These are phyloP conservation scores for Scelioninae gen. 1 DNA, from an alignment of 2,888 invertebrate species.

Conservation along the genomic window DNA sequence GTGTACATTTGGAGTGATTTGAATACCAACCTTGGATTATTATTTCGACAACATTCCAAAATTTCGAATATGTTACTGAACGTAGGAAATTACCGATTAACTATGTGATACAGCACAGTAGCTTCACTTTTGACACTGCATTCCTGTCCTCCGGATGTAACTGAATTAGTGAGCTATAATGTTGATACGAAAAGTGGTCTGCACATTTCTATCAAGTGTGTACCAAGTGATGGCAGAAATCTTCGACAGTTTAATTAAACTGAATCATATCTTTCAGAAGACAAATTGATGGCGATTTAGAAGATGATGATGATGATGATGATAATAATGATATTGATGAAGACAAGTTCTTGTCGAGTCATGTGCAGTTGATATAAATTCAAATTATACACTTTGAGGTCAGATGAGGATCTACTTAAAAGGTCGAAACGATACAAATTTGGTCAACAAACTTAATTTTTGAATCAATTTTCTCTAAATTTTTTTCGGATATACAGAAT, in stretches of 20 bases:
- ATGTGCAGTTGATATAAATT: no score
- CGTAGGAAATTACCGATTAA: constrained; percentile 47
- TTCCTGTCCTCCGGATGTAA: constrained; percentile 23
- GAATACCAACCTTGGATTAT: constrained; percentile 46
- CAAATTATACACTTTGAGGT: no score
- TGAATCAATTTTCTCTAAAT: no score
- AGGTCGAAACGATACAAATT: no score
- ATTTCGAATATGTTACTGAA: constrained; percentile 55
- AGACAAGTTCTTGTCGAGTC: no score
- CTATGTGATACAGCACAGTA: constrained; percentile 33
- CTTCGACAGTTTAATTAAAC: background rate
- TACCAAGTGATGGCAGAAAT: background rate
- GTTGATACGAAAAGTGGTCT: constrained; percentile 20
- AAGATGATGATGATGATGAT: no score
- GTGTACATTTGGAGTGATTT: constrained; percentile 36
- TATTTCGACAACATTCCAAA: constrained; percentile 49
- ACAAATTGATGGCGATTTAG: no score
- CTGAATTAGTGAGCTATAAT: constrained; percentile 41
- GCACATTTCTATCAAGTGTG: constrained; percentile 40
- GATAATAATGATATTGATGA: no score
- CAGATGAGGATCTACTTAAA: no score
- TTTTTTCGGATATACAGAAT: no score
- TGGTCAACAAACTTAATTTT: no score
- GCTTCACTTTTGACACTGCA: constrained; percentile 43
- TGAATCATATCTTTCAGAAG: background rate